phyloP scores from a whole-genome alignment of 1,140 invertebrate genomes.

The Trinorchestia longiramus region DNA sequence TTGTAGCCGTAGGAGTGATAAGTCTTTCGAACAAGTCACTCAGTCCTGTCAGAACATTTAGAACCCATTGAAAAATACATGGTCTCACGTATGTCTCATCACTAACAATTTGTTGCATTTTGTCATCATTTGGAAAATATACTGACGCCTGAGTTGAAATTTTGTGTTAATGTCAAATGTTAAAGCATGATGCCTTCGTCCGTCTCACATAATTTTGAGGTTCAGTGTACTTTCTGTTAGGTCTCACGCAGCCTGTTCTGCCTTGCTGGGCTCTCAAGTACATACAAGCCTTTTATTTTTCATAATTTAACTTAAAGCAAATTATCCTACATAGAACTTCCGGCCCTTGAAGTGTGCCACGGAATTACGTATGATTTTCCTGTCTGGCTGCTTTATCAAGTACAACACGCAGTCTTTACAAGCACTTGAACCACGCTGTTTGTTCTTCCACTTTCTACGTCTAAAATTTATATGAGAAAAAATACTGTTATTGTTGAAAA shows the following conservation, averaged over 20 bases:
- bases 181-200: neutral
- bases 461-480: neutral
- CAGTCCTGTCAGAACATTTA: neutral
- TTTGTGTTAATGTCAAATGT: neutral
- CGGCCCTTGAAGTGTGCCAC: neutral
- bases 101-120: neutral
- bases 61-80: neutral
- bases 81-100: neutral
- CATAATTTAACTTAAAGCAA: neutral
- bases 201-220: neutral
- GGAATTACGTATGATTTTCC: neutral
- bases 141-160: conserved; percentile 16
- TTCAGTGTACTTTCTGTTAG: neutral
- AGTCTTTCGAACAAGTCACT: neutral
- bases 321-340: neutral
- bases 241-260: neutral
- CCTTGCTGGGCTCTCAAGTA: neutral
- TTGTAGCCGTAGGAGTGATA: neutral
- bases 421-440: neutral
- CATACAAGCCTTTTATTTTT: too few species aligned
- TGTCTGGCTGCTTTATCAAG: neutral
- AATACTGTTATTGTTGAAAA: neutral
- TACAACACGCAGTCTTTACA: neutral
- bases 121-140: conserved; percentile 16
- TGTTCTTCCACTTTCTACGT: neutral